Base-by-base conservation (phyloP, 2,113 vertebrate genomes). In the Hyaena hyaena region DNA sequence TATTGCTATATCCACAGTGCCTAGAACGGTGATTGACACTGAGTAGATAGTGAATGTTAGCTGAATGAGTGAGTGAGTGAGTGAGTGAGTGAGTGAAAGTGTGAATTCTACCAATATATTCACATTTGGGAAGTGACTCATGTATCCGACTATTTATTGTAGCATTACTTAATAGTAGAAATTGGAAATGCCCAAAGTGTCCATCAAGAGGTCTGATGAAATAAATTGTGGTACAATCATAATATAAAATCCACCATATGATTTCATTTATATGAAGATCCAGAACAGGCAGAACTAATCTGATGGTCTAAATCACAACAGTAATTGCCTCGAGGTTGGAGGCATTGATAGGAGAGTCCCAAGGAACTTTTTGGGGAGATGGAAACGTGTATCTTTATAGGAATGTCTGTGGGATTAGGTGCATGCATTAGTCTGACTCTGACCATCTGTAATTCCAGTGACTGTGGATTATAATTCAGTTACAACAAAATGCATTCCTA, bases 91-190 rank as follows among this genome's bases (percentile, higher is more conserved):
- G 55, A 95, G 45, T 86, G 55, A 95, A 26, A 68, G n/a, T 50
- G 39, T 77, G 61, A 88, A 73, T 65, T 79, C 53, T 63, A 14
- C 43, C 28, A 45, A 0, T 85, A 53, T 65, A 65, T 63, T 33
- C 63, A 84, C 33, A 90, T 86, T 66, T 81, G 66, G 45, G 33
- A 58, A 65, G 55, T 90, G 53, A 48, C 35, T 87, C 17, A 1
- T 45, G 15, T 73, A 43, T 73, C 69, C 35, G 69, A 10, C 80
- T 84, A 12, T 96, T 90, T 84, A 94, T 66, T 39, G 43, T 80
- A 82, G 45, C 55, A 74, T 88, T 83, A 39, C 83, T 83, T 77
- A 83, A n/a, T 73, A 76, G 48, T 5, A 87, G 74, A 95, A 92
- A 53, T 81, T 45, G 26, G 39, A 69, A 82, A 88, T 83, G 50